Conservation (phyloP, 2,888 invertebrate genomes). For the Callinectes sapidus region DNA sequence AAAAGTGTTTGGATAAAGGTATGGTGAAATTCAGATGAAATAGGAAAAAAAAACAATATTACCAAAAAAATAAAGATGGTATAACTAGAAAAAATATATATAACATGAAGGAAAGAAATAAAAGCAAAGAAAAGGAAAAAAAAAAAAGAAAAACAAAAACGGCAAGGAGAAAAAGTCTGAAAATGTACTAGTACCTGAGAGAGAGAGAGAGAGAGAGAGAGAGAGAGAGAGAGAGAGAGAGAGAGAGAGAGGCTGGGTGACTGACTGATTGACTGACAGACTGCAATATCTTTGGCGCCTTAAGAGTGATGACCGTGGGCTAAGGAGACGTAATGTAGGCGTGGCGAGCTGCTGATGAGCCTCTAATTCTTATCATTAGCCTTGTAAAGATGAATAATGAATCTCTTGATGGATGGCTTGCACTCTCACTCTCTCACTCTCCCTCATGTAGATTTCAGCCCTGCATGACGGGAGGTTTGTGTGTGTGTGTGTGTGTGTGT, state of each 20-base stretch:
- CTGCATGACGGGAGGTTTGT: background rate
- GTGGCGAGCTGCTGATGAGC: background rate
- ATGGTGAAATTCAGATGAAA: too few species aligned
- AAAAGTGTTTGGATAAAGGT: background rate
- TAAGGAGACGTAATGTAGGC: background rate
- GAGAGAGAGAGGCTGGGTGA: background rate
- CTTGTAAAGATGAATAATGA: background rate
- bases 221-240: conserved; percentile 33
- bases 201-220: conserved; percentile 38
- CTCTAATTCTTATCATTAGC: background rate
- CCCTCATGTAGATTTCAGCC: background rate
- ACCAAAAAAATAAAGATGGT: too few species aligned
- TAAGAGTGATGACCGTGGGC: background rate
- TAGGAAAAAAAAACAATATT: too few species aligned
- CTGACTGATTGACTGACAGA: background rate
- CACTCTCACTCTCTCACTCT: background rate
- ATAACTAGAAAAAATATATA: too few species aligned
- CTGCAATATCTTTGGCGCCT: background rate
- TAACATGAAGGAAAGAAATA: too few species aligned
- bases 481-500: conserved; percentile 2
- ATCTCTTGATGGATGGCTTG: background rate
- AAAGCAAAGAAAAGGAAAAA: too few species aligned
- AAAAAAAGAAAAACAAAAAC: too few species aligned
- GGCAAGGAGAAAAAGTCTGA: background rate
- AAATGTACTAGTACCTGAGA: too few species aligned